phyloP scores from a whole-genome alignment of 2,797 vertebrate genomes.

The Falco concolor region DNA sequence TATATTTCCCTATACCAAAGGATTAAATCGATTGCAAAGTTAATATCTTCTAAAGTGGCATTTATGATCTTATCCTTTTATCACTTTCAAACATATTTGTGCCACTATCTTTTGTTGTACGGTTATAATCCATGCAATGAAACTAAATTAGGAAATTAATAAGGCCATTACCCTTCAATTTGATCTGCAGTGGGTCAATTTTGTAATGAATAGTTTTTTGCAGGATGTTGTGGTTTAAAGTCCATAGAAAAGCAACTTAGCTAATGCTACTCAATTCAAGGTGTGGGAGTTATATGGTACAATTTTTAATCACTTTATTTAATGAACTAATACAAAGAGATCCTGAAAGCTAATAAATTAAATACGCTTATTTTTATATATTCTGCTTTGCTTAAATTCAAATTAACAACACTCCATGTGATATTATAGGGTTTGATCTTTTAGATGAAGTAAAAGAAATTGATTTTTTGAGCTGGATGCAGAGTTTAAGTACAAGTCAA shows the following conservation, averaged over 20 bases:
- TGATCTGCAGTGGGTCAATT: neutral
- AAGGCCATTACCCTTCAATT: neutral
- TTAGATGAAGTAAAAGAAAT: neutral
- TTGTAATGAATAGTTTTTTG: neutral
- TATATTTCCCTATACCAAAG: neutral
- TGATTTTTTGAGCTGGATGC: neutral
- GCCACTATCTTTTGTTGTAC: neutral
- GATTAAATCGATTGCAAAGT: neutral
- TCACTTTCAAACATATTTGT: neutral
- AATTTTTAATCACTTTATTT: neutral
- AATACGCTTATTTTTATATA: neutral
- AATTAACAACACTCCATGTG: neutral
- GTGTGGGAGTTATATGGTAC: neutral
- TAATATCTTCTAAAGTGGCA: neutral
- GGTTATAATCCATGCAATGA: neutral
- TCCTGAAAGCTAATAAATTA: neutral
- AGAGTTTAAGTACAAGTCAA: neutral
- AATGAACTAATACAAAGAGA: neutral
- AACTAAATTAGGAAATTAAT: neutral
- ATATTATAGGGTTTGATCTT: neutral
- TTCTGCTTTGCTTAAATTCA: neutral
- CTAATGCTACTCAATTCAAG: neutral
- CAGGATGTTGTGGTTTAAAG: neutral
- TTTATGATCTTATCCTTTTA: neutral
- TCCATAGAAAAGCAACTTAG: neutral